phyloP scores from a whole-genome alignment of 2,888 invertebrate species.

The Pomacea canaliculata region DNA sequence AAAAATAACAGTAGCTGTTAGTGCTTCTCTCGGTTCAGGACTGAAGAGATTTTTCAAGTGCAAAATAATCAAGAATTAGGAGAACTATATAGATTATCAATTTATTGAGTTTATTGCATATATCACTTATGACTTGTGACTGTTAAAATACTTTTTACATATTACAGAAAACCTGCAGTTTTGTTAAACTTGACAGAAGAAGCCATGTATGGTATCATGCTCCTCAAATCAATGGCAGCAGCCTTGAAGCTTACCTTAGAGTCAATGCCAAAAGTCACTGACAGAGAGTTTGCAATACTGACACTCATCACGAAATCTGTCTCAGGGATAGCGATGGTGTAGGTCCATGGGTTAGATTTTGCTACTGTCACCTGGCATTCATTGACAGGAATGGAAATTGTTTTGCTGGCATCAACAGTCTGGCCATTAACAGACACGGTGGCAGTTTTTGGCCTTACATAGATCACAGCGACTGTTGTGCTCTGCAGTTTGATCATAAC shows the following conservation, averaged over 20 bases:
- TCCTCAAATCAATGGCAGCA: no score
- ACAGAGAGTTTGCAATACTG: slow-evolving; percentile 6
- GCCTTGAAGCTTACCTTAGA: slow-evolving; percentile 3
- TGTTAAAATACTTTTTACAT: no score
- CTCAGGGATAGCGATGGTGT: slow-evolving; percentile 2
- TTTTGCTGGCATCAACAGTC: slow-evolving; percentile 1
- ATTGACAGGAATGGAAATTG: neutral
- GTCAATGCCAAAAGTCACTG: neutral
- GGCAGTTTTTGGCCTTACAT: neutral
- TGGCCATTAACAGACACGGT: slow-evolving; percentile 2
- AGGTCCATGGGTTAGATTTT: slow-evolving; percentile 2
- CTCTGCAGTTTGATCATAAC: slow-evolving; percentile 28
- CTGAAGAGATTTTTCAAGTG: no score
- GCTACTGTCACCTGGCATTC: slow-evolving; percentile 2
- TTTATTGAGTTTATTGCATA: no score
- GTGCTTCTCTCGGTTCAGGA: no score
- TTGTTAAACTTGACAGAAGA: no score
- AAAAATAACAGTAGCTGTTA: neutral
- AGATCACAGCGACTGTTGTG: slow-evolving; percentile 10
- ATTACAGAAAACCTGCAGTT: no score
- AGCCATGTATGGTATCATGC: no score
- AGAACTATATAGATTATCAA: no score
- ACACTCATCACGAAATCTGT: slow-evolving; percentile 17
- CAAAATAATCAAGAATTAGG: no score
- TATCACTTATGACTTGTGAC: no score